Conservation (phyloP, 2,113 vertebrate species). For the Myotis yumanensis region DNA sequence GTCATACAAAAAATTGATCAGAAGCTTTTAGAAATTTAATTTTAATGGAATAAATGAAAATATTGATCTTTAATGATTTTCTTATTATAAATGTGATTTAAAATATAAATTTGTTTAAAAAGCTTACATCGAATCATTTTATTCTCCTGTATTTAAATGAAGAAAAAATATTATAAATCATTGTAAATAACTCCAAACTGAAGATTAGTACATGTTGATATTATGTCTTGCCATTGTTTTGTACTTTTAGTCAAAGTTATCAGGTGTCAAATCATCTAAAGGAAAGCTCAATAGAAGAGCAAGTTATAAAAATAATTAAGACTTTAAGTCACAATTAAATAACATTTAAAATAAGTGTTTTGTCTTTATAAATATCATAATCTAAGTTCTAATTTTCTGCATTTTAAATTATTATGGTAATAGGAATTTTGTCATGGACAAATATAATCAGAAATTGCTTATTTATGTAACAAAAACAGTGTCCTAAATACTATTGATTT, state of each 20-base stretch:
- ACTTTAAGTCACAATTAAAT: neutral
- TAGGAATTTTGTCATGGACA: neutral
- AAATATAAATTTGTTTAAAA: constrained; percentile 19
- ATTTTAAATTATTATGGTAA: neutral
- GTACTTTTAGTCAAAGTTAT: neutral
- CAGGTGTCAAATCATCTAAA: neutral
- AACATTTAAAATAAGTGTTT: neutral
- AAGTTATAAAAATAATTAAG: neutral
- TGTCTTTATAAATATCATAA: neutral
- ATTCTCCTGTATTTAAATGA: neutral
- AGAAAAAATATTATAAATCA: neutral
- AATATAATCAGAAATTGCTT: neutral
- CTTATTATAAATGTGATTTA: neutral
- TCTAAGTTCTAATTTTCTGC: neutral
- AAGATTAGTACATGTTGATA: neutral
- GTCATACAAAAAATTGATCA: neutral
- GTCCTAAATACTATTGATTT: neutral
- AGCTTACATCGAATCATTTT: neutral
- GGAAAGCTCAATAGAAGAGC: neutral
- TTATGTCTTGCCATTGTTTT: neutral
- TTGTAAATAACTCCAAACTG: neutral
- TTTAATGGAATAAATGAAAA: constrained; percentile 45
- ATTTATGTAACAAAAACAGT: neutral
- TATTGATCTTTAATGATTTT: neutral
- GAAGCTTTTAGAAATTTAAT: constrained; percentile 41